Evolutionary conservation across 2,113 vertebrate genomes (phyloP).

Genomic region (Oncorhynchus keta): DNA sequence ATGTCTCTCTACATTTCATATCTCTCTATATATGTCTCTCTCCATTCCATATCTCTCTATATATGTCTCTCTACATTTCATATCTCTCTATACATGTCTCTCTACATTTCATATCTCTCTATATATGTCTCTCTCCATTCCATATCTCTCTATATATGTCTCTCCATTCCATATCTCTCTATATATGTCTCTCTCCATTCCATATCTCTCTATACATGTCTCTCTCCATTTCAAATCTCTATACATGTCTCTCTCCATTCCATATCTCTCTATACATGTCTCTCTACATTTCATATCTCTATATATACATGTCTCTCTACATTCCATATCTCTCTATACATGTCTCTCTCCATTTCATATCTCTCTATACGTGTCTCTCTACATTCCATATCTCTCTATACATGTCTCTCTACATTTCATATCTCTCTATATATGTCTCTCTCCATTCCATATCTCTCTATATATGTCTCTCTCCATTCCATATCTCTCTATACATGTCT

Average conservation of each 20-base stretch:
- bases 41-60: neutral
- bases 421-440: neutral
- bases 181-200: too few relatives aligned
- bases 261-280: constrained; percentile 14
- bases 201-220: too few relatives aligned
- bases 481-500: neutral
- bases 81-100: neutral
- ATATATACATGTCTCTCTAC: too few relatives aligned
- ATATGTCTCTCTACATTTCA: constrained; percentile 13
- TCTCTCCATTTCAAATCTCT: neutral
- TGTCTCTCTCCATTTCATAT: too few relatives aligned
- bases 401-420: neutral
- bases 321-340: too few relatives aligned
- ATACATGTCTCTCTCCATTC: constrained; percentile 1
- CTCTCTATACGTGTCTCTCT: neutral
- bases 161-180: constrained; percentile 25
- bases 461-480: neutral
- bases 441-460: neutral
- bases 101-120: neutral
- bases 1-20: neutral
- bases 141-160: neutral
- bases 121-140: too few relatives aligned
- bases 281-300: too few relatives aligned
- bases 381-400: neutral
- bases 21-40: neutral